Evolutionary conservation across 2,113 vertebrate species (phyloP).

Genomic region (Chaetops frenatus): DNA sequence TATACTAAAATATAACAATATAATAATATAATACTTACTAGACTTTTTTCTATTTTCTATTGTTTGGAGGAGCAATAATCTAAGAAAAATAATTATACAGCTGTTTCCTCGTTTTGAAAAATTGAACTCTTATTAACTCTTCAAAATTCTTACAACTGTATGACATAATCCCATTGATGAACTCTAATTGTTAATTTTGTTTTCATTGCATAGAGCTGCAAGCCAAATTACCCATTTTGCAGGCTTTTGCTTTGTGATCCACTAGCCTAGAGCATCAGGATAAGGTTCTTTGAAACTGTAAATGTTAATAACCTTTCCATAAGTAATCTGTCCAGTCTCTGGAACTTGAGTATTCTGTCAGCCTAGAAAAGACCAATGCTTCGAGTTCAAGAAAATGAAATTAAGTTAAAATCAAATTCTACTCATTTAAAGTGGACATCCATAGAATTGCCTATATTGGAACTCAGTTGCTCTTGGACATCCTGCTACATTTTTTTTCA

Average conservation of each 20-base stretch:
- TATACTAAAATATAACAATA: not conserved
- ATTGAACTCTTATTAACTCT: not conserved
- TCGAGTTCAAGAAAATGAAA: not conserved
- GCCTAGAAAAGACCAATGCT: not conserved
- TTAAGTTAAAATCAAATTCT: not conserved
- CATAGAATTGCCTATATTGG: not conserved
- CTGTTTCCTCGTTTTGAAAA: not conserved
- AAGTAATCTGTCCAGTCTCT: not conserved
- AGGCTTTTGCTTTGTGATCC: not conserved
- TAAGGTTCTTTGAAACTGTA: not conserved
- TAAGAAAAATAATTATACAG: not conserved
- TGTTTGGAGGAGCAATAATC: not conserved
- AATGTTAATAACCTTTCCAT: not conserved
- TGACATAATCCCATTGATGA: not conserved
- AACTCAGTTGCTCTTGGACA: not conserved
- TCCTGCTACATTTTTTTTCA: not conserved
- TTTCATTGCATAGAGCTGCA: not conserved
- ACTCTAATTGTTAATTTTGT: not conserved
- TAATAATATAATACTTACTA: not conserved
- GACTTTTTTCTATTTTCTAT: not conserved
- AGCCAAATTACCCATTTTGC: not conserved
- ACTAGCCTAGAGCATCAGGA: not conserved
- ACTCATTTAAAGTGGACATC: not conserved
- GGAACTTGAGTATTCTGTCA: not conserved
- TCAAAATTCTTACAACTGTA: not conserved